Conservation (phyloP, 2,113 vertebrate genomes). For the Dermatemys mawii region DNA sequence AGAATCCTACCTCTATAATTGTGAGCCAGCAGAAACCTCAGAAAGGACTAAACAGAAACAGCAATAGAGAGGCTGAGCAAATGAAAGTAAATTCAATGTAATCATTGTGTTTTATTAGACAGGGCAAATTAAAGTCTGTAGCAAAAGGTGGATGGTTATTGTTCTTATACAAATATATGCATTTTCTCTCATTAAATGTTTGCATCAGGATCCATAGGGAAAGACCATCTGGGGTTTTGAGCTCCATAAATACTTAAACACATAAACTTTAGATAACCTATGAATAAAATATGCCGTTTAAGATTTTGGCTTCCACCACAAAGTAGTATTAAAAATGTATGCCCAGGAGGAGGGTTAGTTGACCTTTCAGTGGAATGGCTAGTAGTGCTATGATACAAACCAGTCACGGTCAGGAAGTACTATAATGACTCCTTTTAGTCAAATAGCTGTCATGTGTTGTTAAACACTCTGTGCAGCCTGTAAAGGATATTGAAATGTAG, state of each 20-base stretch:
- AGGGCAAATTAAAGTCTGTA: background rate
- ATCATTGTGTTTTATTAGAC: background rate
- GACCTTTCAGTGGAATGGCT: background rate
- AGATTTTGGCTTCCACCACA: background rate
- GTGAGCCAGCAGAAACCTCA: background rate
- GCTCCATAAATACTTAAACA: constrained; percentile 43
- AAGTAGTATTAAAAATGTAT: constrained; percentile 28
- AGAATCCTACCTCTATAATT: background rate
- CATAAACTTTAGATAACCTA: background rate
- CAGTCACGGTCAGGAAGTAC: background rate
- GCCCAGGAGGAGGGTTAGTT: background rate
- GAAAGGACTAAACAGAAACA: background rate
- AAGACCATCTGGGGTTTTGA: background rate
- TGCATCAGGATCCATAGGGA: background rate
- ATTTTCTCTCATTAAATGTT: background rate
- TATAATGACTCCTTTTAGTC: constrained; percentile 13
- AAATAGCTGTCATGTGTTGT: background rate
- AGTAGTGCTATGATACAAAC: background rate
- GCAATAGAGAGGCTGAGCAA: background rate
- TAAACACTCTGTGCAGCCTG: background rate
- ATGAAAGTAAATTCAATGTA: background rate
- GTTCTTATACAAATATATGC: background rate
- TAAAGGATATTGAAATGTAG: background rate
- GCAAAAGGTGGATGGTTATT: background rate
- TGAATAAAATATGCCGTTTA: constrained; percentile 52